Percentiles rank a stretch among this genome's conserved stretches.
Evolutionary conservation across 2,113 vertebrate species (phyloP).

Genomic region (Epinephelus lanceolatus): DNA sequence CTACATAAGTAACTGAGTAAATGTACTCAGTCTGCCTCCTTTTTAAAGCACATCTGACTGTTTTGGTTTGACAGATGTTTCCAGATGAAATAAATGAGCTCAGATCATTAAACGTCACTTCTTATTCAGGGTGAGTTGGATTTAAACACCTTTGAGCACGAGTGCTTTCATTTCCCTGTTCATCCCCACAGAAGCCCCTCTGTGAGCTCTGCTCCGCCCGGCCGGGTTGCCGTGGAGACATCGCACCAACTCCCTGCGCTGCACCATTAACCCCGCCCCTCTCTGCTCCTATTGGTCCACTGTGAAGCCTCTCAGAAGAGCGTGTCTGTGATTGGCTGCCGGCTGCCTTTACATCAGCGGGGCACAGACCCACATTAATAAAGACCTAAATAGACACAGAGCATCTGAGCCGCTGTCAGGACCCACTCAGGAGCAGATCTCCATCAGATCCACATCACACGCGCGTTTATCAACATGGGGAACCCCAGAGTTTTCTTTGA

Average conservation of each 20-base stretch:
- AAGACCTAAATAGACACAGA: rapidly evolving
- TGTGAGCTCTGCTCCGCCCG: not conserved
- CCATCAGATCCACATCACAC: not conserved
- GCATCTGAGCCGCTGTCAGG: not conserved
- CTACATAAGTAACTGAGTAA: too few species aligned
- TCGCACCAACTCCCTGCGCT: not conserved
- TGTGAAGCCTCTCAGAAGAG: not conserved
- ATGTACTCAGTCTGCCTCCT: too few species aligned
- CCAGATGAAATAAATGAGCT: not conserved
- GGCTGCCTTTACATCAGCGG: not conserved
- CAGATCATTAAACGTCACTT: not conserved
- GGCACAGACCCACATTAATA: not conserved
- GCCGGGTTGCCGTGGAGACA: not conserved
- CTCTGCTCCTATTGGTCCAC: constrained; percentile 28
- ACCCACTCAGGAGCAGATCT: not conserved
- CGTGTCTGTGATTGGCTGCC: constrained; percentile 49
- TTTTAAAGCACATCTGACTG: too few species aligned
- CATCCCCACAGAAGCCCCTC: not conserved
- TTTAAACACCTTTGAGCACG: rapidly evolving
- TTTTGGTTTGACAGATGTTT: not conserved
- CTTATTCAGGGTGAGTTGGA: not conserved
- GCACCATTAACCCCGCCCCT: not conserved
- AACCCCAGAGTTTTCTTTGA: constrained; percentile 87
- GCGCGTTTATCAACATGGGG: constrained; percentile 68
- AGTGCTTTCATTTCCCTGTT: not conserved